Conservation (phyloP, 1,140 invertebrate genomes). For the Drosophila quadrilineata region DNA sequence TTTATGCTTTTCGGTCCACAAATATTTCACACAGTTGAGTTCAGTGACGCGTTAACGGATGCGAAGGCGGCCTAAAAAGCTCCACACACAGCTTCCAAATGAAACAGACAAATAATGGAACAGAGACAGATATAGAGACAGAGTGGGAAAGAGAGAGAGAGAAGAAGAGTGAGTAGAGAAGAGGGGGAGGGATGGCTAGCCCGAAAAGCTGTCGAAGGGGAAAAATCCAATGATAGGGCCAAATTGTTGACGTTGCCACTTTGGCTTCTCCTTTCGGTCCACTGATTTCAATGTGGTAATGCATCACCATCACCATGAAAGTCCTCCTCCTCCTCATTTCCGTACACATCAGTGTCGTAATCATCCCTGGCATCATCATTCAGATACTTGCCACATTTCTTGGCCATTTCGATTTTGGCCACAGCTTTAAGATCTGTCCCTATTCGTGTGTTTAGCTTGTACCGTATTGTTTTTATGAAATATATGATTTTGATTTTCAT, state of each 20-base stretch:
- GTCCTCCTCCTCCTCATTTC: too few species aligned
- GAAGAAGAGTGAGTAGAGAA: not conserved
- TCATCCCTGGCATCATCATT: conserved; percentile 1
- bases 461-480: too few species aligned
- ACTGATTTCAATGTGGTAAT: conserved; percentile 56
- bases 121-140: too few species aligned
- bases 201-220: conserved; percentile 4
- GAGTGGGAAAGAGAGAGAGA: not conserved
- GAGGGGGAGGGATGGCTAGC: conserved; percentile 1
- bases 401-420: not conserved
- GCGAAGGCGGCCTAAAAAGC: conserved; percentile 24
- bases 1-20: conserved; percentile 39
- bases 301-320: conserved; percentile 51
- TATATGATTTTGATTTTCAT: too few species aligned
- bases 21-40: conserved; percentile 46
- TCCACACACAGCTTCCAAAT: too few species aligned
- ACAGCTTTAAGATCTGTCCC: too few species aligned
- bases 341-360: not conserved
- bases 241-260: conserved; percentile 46
- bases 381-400: not conserved
- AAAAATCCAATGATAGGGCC: conserved; percentile 5
- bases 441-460: too few species aligned
- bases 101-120: too few species aligned
- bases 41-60: conserved; percentile 52
- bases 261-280: conserved; percentile 47